These are phyloP conservation scores for Tanytarsus gracilentus DNA, from an alignment of 2,888 invertebrate genomes.

Conservation along the genomic window DNA sequence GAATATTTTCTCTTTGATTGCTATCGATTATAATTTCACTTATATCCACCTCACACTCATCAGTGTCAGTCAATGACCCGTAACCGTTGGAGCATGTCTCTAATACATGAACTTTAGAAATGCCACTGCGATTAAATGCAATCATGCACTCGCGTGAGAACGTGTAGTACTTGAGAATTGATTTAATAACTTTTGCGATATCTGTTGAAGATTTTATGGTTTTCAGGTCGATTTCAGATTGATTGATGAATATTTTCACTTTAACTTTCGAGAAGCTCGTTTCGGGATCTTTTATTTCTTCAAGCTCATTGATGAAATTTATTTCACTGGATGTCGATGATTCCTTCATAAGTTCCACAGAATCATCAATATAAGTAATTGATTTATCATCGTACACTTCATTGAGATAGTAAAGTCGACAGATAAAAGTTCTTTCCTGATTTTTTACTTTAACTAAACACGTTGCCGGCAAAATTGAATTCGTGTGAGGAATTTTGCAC, in stretches of 20 bases:
- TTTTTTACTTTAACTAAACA: neutral
- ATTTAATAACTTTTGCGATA: slow-evolving; percentile 31
- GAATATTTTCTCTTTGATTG: neutral
- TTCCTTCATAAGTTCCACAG: neutral
- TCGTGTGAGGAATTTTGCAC: neutral
- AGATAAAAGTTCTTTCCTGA: neutral
- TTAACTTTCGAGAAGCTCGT: neutral
- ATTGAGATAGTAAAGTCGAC: neutral
- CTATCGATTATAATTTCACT: slow-evolving; percentile 31
- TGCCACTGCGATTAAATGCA: slow-evolving; percentile 30
- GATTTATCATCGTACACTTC: slow-evolving; percentile 1
- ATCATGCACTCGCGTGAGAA: slow-evolving; percentile 32
- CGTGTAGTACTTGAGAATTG: slow-evolving; percentile 34
- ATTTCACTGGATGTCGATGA: neutral
- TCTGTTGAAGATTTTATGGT: neutral
- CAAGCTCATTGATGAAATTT: neutral
- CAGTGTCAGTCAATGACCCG: slow-evolving; percentile 30
- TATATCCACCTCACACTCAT: slow-evolving; percentile 32
- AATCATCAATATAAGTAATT: slow-evolving; percentile 11
- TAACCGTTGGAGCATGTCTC: slow-evolving; percentile 31
- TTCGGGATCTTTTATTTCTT: neutral
- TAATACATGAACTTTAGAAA: slow-evolving; percentile 1
- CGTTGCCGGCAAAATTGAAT: neutral
- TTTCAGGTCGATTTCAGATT: neutral
- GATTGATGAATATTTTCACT: neutral